Percentiles rank a stretch among this genome's conserved stretches.
Conservation (phyloP, 2,888 invertebrate species). For the Eubasilissa splendida region DNA sequence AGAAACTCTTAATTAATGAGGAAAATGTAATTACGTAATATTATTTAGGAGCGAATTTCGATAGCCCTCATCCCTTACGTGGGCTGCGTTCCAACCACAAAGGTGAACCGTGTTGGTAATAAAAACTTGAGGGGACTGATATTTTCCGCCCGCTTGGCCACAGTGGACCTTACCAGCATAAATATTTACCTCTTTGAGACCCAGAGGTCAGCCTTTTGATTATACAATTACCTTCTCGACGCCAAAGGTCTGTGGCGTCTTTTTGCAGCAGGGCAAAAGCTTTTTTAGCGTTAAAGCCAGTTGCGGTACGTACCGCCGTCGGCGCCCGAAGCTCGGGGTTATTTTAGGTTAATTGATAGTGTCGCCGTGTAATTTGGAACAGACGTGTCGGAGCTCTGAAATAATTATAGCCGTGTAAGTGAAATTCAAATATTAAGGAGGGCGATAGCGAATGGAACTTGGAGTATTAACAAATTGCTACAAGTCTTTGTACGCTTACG, state of each 20-base stretch:
- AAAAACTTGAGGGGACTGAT: conserved; percentile 14
- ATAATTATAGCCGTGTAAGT: conserved; percentile 16
- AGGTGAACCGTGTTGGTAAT: background rate
- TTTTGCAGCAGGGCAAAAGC: conserved; percentile 28
- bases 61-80: no score
- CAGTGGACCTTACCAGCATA: conserved; percentile 31
- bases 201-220: conserved; percentile 45
- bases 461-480: background rate
- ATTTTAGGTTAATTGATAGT: conserved; percentile 42
- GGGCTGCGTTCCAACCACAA: no score
- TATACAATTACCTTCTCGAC: conserved; percentile 43
- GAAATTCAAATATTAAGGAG: conserved; percentile 24
- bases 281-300: conserved; percentile 34
- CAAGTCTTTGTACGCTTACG: background rate
- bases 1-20: no score
- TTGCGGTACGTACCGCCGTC: conserved; percentile 22
- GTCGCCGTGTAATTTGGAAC: conserved; percentile 24
- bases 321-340: background rate
- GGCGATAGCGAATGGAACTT: conserved; percentile 1
- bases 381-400: conserved; percentile 16
- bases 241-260: conserved; percentile 36
- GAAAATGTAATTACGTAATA: no score
- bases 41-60: no score
- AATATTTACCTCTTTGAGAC: conserved; percentile 45
- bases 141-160: conserved; percentile 27